phyloP scores from a whole-genome alignment of 2,113 vertebrate genomes.

The Antigone vipio region DNA sequence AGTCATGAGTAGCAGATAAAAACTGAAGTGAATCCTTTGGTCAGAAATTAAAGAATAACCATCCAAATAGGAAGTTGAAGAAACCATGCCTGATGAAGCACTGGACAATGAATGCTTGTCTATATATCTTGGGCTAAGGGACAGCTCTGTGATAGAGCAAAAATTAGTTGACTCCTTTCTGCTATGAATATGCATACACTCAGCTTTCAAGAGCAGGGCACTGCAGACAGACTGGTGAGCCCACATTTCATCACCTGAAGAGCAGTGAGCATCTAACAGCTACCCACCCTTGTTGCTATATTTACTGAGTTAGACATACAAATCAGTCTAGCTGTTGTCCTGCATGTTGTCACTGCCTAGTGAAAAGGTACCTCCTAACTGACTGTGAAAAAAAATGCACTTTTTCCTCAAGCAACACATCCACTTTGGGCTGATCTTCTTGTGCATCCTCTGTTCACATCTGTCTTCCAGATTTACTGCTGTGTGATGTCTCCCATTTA shows the following conservation, averaged over 20 bases:
- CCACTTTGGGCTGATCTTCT: not conserved
- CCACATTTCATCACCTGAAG: not conserved
- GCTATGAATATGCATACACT: not conserved
- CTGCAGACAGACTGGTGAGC: not conserved
- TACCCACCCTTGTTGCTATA: not conserved
- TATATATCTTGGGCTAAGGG: not conserved
- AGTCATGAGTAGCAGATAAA: not conserved
- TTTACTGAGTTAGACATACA: not conserved
- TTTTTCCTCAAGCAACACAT: not conserved
- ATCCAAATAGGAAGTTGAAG: not conserved
- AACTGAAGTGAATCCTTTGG: not conserved
- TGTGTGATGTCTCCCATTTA: not conserved
- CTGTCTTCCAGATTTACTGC: not conserved
- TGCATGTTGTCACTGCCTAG: not conserved
- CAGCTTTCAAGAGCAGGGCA: not conserved
- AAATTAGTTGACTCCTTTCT: not conserved
- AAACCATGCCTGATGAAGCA: not conserved
- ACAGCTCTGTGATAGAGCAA: not conserved
- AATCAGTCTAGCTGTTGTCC: not conserved
- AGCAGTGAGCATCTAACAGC: not conserved
- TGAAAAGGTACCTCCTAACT: not conserved
- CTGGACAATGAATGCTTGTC: not conserved
- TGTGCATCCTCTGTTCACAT: not conserved
- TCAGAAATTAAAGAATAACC: not conserved
- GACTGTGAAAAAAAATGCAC: not conserved